These are phyloP conservation scores for Vimba vimba DNA, from an alignment of 2,113 vertebrate species.

Conservation along the genomic window DNA sequence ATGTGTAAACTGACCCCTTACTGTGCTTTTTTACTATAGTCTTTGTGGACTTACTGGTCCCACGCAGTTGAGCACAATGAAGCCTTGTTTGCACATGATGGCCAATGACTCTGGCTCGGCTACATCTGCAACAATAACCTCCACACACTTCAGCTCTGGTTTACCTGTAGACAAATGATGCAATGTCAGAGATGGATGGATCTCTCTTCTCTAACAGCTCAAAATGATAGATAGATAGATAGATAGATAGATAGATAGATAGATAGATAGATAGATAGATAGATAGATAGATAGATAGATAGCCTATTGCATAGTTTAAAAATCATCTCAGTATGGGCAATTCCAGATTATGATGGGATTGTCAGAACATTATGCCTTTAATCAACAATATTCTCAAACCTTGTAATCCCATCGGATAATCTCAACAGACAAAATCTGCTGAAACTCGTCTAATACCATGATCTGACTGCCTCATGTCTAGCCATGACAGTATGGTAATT, in stretches of 20 bases:
- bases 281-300: no score
- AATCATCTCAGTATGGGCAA: conserved; percentile 4
- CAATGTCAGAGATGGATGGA: neutral
- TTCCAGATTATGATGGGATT: conserved; percentile 23
- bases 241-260: neutral
- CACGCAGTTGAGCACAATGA: conserved; percentile 91
- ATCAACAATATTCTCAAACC: conserved; percentile 33
- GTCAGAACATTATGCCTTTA: conserved; percentile 3
- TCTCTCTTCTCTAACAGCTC: neutral
- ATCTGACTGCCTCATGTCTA: conserved; percentile 11
- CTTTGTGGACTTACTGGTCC: conserved; percentile 86
- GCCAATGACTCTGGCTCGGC: conserved; percentile 82
- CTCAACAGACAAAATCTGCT: conserved; percentile 21
- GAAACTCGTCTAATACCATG: conserved; percentile 24
- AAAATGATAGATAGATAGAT: neutral
- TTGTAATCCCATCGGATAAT: conserved; percentile 38
- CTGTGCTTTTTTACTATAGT: neutral
- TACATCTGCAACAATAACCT: conserved; percentile 87
- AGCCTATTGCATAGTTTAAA: neutral
- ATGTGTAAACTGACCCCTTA: conserved; percentile 10
- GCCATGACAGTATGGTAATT: neutral
- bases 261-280: no score
- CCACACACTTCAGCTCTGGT: conserved; percentile 80
- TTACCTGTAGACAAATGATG: conserved; percentile 76
- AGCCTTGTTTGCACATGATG: conserved; percentile 87